Evolutionary conservation across 2,797 vertebrate genomes (phyloP).

Genomic region (Danio albolineatus): DNA sequence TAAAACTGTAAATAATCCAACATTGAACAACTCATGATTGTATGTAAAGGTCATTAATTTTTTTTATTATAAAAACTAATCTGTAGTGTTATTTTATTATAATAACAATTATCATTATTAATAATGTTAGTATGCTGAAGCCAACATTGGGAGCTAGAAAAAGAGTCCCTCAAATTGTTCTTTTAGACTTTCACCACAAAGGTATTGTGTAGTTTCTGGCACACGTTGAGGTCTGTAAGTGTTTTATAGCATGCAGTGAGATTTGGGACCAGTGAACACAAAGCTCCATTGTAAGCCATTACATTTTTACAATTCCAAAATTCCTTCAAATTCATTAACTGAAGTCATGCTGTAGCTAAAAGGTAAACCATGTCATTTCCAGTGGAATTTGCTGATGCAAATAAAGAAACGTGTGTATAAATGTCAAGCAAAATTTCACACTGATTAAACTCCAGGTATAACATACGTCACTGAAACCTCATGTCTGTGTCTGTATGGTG

Average conservation of each 20-base stretch:
- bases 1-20: no score
- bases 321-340: slow-evolving; percentile 2
- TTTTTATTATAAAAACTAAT: no score
- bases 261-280: background rate
- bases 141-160: no score
- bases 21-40: no score
- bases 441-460: background rate
- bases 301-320: slow-evolving; percentile 15
- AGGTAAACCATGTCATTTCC: background rate
- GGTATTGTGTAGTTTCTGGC: slow-evolving; percentile 26
- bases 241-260: background rate
- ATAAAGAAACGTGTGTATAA: no score
- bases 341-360: background rate
- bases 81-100: no score
- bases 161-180: no score
- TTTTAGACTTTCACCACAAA: slow-evolving; percentile 23
- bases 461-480: background rate
- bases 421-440: background rate
- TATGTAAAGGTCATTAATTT: no score
- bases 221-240: slow-evolving; percentile 16
- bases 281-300: slow-evolving; percentile 3
- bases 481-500: slow-evolving; percentile 6
- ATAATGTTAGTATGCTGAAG: no score
- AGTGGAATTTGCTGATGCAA: background rate
- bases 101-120: no score